Percentiles rank a stretch among this genome's conserved stretches.
These are phyloP conservation scores for Amblyjoppa proteus DNA, from an alignment of 2,888 invertebrate genomes.

Conservation along the genomic window DNA sequence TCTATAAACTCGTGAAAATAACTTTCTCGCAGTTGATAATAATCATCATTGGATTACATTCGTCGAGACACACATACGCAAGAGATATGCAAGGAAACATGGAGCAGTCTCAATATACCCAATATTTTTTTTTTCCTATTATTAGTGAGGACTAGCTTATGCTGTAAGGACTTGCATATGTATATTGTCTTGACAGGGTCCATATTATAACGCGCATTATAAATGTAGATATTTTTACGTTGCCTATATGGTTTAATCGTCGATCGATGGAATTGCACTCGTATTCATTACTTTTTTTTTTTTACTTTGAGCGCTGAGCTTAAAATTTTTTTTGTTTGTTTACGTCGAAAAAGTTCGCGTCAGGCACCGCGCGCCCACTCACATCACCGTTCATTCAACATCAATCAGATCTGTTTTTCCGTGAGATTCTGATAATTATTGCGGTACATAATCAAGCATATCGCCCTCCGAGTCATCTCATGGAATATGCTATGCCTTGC, in stretches of 20 bases:
- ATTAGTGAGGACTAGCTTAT: conserved; percentile 73
- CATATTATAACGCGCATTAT: conserved; percentile 69
- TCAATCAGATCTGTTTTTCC: conserved; percentile 32
- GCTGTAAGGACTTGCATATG: conserved; percentile 73
- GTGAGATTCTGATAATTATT: conserved; percentile 22
- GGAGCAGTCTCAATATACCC: conserved; percentile 68
- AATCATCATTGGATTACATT: conserved; percentile 68
- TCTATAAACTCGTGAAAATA: conserved; percentile 70
- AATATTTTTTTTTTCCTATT: conserved; percentile 65
- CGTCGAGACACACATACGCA: conserved; percentile 68
- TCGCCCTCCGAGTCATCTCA: neutral
- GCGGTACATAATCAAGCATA: conserved; percentile 16
- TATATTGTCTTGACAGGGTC: conserved; percentile 76
- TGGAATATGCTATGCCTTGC: neutral
- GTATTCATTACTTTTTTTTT: conserved; percentile 7
- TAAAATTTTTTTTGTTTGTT: conserved; percentile 1
- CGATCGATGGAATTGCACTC: conserved; percentile 51
- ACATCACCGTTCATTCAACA: conserved; percentile 33
- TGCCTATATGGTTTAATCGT: conserved; percentile 57
- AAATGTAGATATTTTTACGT: conserved; percentile 60
- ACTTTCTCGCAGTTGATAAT: conserved; percentile 63
- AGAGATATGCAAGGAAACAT: conserved; percentile 71
- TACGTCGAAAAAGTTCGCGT: conserved; percentile 4
- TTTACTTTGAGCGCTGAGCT: conserved; percentile 33
- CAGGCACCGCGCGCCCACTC: conserved; percentile 19